Conservation (phyloP, 2,113 vertebrate species). For the Mastomys coucha region DNA sequence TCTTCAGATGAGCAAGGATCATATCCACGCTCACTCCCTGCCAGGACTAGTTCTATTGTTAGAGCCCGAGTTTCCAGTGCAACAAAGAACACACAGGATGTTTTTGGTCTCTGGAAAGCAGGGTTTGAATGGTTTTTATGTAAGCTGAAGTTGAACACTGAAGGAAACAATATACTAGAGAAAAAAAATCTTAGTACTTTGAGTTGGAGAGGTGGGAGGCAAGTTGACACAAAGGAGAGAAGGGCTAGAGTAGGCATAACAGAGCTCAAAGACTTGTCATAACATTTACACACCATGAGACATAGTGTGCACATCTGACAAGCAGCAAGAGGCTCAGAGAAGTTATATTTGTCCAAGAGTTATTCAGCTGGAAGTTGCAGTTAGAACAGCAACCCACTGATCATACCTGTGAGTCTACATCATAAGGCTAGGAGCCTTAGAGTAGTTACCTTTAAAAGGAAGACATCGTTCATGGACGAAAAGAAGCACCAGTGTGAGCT, state of each 20-base stretch:
- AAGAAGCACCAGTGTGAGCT: neutral
- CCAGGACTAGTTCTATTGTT: neutral
- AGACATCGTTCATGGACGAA: neutral
- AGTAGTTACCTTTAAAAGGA: neutral
- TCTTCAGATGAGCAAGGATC: neutral
- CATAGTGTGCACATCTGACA: neutral
- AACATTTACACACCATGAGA: neutral
- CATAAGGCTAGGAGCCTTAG: neutral
- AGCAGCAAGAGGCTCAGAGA: neutral
- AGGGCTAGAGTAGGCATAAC: neutral
- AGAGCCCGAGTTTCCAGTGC: neutral
- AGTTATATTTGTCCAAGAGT: constrained; percentile 10
- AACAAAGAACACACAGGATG: neutral
- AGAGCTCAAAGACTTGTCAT: neutral
- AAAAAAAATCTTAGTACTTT: neutral
- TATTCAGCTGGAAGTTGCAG: neutral
- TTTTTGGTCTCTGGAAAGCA: neutral
- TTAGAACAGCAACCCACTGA: neutral
- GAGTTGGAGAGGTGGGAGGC: neutral
- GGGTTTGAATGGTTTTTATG: neutral
- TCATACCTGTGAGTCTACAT: neutral
- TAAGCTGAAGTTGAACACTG: neutral
- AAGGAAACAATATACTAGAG: neutral
- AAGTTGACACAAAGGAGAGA: neutral
- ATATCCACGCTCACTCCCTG: neutral